These are phyloP conservation scores for Entomobrya proxima DNA, from an alignment of 2,888 invertebrate genomes.

Conservation along the genomic window DNA sequence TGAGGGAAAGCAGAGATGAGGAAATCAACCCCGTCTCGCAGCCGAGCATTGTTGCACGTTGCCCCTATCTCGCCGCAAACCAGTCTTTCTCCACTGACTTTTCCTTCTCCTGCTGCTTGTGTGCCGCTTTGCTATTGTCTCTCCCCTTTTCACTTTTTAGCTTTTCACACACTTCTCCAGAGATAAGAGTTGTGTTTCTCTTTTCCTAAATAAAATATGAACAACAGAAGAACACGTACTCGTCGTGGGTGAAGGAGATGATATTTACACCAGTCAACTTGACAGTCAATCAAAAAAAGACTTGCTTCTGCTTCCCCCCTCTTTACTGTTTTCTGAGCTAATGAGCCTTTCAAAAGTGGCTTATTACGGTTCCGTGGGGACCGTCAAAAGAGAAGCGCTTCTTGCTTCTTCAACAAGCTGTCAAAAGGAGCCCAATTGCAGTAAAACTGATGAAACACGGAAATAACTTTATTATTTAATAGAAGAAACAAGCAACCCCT, in stretches of 20 bases:
- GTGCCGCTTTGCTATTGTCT: slow-evolving; percentile 15
- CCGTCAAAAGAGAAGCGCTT: background rate
- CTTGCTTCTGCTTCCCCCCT: slow-evolving; percentile 41
- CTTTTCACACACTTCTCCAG: background rate
- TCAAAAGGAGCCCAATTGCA: background rate
- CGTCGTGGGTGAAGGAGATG: slow-evolving; percentile 33
- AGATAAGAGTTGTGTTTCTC: background rate
- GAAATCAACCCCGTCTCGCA: slow-evolving; percentile 34
- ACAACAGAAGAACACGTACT: background rate
- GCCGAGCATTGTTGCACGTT: slow-evolving; percentile 12
- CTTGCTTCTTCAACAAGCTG: background rate
- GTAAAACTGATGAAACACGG: background rate
- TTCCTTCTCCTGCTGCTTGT: background rate
- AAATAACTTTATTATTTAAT: background rate
- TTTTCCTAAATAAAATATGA: slow-evolving; percentile 49
- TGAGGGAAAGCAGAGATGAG: background rate
- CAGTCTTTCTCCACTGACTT: background rate
- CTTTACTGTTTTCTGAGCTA: slow-evolving; percentile 50
- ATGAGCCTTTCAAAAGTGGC: slow-evolving; percentile 61
- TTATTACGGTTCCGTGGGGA: slow-evolving; percentile 52
- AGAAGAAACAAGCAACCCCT: background rate
- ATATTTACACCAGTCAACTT: slow-evolving; percentile 38
- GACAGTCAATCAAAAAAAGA: slow-evolving; percentile 68
- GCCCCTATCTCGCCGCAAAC: background rate
- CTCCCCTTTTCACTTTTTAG: slow-evolving; percentile 40